Conservation (phyloP, 2,888 invertebrate species). For the Mythimna lalbum region DNA sequence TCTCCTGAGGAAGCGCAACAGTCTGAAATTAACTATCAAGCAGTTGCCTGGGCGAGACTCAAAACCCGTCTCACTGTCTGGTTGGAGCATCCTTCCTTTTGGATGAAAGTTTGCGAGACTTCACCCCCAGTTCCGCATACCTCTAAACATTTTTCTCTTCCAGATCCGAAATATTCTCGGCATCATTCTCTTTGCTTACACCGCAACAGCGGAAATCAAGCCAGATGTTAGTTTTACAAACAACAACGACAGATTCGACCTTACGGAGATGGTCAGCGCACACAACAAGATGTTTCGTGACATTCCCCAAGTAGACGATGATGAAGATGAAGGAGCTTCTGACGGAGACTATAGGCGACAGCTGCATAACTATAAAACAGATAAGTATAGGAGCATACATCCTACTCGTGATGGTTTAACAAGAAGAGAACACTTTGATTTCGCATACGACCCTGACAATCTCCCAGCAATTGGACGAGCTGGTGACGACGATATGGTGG, state of each 20-base stretch:
- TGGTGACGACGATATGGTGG: conserved; percentile 69
- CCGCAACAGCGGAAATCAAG: conserved; percentile 63
- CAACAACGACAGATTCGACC: conserved; percentile 78
- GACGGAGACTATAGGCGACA: conserved; percentile 60
- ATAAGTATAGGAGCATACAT: neutral
- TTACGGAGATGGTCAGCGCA: conserved; percentile 68
- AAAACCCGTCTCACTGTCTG: too few species aligned
- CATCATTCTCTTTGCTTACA: conserved; percentile 33
- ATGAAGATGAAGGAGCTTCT: neutral
- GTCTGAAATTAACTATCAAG: too few species aligned
- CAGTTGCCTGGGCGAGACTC: too few species aligned
- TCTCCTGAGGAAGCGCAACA: too few species aligned
- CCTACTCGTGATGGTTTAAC: neutral
- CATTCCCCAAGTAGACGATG: neutral
- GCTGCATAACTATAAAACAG: conserved; percentile 7
- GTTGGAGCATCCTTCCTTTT: too few species aligned
- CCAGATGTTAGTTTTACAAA: conserved; percentile 79
- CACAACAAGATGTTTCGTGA: conserved; percentile 58
- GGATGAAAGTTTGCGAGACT: too few species aligned
- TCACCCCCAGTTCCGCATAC: neutral
- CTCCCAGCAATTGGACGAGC: conserved; percentile 10
- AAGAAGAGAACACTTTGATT: conserved; percentile 50
- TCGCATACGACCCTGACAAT: conserved; percentile 50
- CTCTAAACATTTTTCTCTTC: neutral
- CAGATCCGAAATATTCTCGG: conserved; percentile 38